Evolutionary conservation across 2,888 invertebrate genomes (phyloP), one percentile per base, ranked within the genome.

Genomic region (Magallana nippona): DNA sequence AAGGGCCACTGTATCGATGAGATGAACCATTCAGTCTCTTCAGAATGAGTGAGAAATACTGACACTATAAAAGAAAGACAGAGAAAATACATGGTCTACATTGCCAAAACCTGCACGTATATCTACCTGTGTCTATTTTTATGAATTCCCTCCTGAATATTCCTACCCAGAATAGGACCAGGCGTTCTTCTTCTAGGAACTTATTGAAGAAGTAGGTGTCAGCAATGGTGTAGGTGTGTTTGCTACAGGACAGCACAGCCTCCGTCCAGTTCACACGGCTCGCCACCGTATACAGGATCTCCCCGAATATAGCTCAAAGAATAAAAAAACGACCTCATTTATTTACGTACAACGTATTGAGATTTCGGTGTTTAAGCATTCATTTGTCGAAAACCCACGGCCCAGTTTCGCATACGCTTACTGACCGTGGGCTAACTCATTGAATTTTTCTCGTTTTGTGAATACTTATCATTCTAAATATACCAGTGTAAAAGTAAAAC

Each of bases 81-180:
- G 44, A 44, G 44, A 44, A 44, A 44, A 44, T 44, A 44, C 8
- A 44, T 44, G 44, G 44, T 8, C 44, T 44, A 44, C 8, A 44
- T 44, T 44, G 44, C 8, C 0, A 44, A 44, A 44, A 44, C 8
- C 32, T 71, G 13, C 19, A 15, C 19, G 19, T 71, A 15, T 22
- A 13, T 27, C 27, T 80, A 80, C 80, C 80, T 8, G 80, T 57
- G 32, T 58, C 58, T 15, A 57, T 57, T 57, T 56, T 80, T 15
- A 19, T 57, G 80, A 80, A 80, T 80, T 80, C 80, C 57, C 80
- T 80, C 8, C 82, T 55, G 22, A 71, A 55, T 71, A 82, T 71
- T 71, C 82, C 82, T 1, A 71, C 82, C 82, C 82, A 82, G 27
- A 82, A 82, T 27, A 71, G 60, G 13, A 55, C 19, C 13, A 79